Percentiles rank a stretch among this genome's conserved stretches.
Evolutionary conservation across 2,797 vertebrate species (phyloP).

Genomic region (Vireo griseus): DNA sequence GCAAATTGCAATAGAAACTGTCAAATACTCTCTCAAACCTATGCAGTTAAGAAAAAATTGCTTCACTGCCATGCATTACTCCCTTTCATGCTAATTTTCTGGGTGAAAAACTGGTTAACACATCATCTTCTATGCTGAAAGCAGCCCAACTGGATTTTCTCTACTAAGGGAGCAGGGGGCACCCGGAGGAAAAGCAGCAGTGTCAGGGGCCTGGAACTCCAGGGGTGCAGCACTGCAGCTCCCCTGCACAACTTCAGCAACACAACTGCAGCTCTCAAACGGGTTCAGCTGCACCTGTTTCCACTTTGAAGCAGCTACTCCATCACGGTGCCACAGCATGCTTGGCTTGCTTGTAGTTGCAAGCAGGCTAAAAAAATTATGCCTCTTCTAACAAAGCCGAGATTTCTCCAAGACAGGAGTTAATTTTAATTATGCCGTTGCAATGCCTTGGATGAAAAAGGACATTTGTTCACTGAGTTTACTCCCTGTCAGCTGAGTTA

Average conservation of each 20-base stretch:
- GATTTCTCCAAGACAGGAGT: background rate
- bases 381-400: background rate
- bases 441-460: background rate
- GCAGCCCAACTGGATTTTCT: background rate
- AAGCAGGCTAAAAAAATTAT: background rate
- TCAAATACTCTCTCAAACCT: background rate
- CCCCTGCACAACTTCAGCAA: background rate
- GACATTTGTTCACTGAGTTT: background rate
- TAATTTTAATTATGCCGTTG: background rate
- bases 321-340: too few relatives aligned
- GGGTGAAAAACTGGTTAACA: background rate
- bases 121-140: background rate
- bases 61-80: background rate
- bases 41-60: background rate
- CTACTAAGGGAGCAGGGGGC: background rate
- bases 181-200: background rate
- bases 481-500: background rate
- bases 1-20: background rate
- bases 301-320: background rate
- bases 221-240: background rate
- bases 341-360: background rate
- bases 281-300: background rate
- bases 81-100: background rate
- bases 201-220: rapidly evolving
- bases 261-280: background rate